A percentile compares a stretch with the other conserved stretches of the same genome.
Conservation (phyloP, 2,888 invertebrate genomes). For the Hymenopus coronatus region DNA sequence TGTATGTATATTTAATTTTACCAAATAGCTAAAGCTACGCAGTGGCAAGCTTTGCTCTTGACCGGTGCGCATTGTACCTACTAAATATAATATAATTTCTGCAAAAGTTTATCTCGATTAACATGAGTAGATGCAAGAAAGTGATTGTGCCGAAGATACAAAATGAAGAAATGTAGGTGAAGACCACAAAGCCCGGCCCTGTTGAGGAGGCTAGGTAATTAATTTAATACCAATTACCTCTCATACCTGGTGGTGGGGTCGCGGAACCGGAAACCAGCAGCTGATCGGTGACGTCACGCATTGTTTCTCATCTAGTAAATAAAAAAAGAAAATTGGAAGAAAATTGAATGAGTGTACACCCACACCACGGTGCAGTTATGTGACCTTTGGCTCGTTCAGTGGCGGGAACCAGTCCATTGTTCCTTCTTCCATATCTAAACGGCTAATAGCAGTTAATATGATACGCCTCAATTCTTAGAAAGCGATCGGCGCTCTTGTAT, state of each 20-base stretch:
- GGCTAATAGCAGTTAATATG: too few relatives aligned
- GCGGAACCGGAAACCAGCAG: conserved; percentile 12
- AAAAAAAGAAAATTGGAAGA: neutral
- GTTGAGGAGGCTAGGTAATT: neutral
- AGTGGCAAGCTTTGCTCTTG: too few relatives aligned
- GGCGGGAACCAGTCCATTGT: neutral
- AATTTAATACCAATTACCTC: conserved; percentile 13
- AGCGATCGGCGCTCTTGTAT: too few relatives aligned
- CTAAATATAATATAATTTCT: too few relatives aligned
- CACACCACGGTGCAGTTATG: neutral
- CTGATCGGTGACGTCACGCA: conserved; percentile 16
- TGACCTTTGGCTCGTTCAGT: neutral
- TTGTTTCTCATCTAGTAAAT: neutral
- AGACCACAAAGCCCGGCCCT: neutral
- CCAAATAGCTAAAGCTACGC: too few relatives aligned
- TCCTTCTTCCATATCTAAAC: too few relatives aligned
- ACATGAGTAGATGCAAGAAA: too few relatives aligned
- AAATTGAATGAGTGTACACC: conserved; percentile 2
- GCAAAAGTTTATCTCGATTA: too few relatives aligned
- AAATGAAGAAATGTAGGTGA: neutral
- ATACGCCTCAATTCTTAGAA: too few relatives aligned
- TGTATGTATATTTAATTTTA: too few relatives aligned
- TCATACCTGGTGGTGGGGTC: neutral
- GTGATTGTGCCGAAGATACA: too few relatives aligned
- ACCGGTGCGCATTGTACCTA: too few relatives aligned